A percentile compares a stretch with the other conserved stretches of the same genome.
Conservation (phyloP, 1,140 invertebrate species). For the Oncopeltus fasciatus region DNA sequence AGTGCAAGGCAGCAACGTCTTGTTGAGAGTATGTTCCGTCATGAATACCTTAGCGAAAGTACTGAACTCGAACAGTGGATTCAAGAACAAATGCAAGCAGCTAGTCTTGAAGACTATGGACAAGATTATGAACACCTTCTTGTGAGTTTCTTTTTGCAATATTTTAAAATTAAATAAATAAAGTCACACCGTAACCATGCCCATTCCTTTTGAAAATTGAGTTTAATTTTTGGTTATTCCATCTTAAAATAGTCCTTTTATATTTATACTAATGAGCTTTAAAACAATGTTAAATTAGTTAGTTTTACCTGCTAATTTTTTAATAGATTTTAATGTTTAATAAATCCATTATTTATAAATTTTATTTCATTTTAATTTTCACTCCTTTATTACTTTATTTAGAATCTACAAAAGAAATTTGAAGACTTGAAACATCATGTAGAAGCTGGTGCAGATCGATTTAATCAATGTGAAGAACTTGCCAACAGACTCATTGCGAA, state of each 20-base stretch:
- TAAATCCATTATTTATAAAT: no score
- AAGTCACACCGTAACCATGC: no score
- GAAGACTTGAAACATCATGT: constrained; percentile 87
- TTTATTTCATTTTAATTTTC: neutral
- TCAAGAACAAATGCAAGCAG: constrained; percentile 76
- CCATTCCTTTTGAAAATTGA: no score
- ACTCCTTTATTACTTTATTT: no score
- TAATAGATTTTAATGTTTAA: no score
- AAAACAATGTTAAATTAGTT: no score
- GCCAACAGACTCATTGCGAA: constrained; percentile 79
- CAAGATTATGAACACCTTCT: constrained; percentile 92
- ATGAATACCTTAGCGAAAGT: constrained; percentile 84
- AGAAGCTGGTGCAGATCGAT: constrained; percentile 79
- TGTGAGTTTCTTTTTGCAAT: no score
- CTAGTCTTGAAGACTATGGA: constrained; percentile 88
- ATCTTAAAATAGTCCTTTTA: no score
- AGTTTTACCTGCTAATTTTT: no score
- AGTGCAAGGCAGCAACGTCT: constrained; percentile 64
- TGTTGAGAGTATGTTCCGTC: constrained; percentile 76
- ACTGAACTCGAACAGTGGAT: constrained; percentile 90
- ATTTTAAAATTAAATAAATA: neutral
- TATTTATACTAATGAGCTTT: no score
- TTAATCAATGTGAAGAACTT: constrained; percentile 80
- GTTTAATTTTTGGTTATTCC: no score
- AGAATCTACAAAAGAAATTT: constrained; percentile 81